phyloP scores from a whole-genome alignment of 1,140 invertebrate genomes.

The Dinoponera quadriceps region DNA sequence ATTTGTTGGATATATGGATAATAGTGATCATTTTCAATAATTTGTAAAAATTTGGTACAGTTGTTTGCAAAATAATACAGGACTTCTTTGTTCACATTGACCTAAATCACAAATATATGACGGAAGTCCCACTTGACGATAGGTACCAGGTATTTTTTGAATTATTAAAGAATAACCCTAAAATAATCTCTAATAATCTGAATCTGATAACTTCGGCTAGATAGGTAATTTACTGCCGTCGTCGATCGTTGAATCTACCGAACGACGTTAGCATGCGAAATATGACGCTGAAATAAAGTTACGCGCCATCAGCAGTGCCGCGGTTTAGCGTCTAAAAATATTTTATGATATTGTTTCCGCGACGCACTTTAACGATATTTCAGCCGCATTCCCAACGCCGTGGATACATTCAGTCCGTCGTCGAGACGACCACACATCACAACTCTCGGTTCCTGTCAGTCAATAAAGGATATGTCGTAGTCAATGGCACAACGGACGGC shows the following conservation, averaged over 20 bases:
- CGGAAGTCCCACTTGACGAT: too few relatives aligned
- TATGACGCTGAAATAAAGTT: constrained; percentile 5
- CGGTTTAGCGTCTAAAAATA: constrained; percentile 16
- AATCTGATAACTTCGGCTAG: neutral
- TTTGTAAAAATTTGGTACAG: too few relatives aligned
- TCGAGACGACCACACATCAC: constrained; percentile 31
- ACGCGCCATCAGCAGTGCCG: neutral
- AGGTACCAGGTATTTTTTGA: too few relatives aligned
- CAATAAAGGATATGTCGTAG: neutral
- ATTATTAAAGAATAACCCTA: too few relatives aligned
- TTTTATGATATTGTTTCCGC: constrained; percentile 40
- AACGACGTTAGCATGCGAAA: neutral
- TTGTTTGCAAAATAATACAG: too few relatives aligned
- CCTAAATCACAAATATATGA: too few relatives aligned
- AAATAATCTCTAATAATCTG: too few relatives aligned
- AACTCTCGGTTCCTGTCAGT: constrained; percentile 45
- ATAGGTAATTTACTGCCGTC: neutral
- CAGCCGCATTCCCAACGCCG: constrained; percentile 16
- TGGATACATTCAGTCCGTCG: neutral
- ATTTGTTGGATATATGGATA: too few relatives aligned
- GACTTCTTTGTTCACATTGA: too few relatives aligned
- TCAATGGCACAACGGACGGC: constrained; percentile 38
- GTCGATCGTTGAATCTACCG: neutral
- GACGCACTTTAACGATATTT: constrained; percentile 17
- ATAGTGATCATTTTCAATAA: too few relatives aligned